Evolutionary conservation across 2,888 invertebrate genomes (phyloP).

Genomic region (Dryobota labecula): DNA sequence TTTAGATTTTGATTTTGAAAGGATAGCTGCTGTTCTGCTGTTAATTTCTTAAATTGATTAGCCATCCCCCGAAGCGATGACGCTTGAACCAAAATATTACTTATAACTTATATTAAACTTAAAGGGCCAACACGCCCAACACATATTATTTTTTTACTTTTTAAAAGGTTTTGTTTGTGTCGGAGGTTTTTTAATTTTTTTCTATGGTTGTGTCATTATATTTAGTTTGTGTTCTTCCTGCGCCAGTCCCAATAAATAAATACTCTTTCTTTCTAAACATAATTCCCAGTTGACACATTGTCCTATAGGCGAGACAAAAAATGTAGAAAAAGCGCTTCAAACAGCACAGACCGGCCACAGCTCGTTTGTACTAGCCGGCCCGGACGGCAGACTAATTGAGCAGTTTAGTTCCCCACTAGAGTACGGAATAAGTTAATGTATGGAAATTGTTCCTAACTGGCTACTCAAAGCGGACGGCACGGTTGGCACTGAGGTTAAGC

Average conservation of each 20-base stretch:
- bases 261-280: not conserved
- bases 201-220: not conserved
- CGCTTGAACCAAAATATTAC: no score
- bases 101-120: no score
- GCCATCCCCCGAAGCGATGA: no score
- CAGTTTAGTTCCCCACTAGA: slow-evolving; percentile 54
- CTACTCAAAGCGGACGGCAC: no score
- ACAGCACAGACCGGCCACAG: slow-evolving; percentile 26
- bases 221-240: not conserved
- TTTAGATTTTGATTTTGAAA: no score
- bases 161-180: no score
- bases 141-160: no score
- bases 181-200: no score
- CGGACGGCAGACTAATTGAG: slow-evolving; percentile 52
- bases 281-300: not conserved
- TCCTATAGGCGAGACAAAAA: not conserved
- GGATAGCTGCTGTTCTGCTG: no score
- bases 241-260: not conserved
- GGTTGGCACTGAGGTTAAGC: no score
- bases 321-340: slow-evolving; percentile 20
- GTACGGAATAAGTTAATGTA: slow-evolving; percentile 37
- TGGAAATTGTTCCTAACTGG: slow-evolving; percentile 27
- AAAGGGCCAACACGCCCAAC: no score
- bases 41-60: no score
- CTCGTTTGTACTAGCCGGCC: slow-evolving; percentile 41